Percentiles rank a stretch among this genome's conserved stretches.
Conservation (phyloP, 2,888 invertebrate species). For the Luperina nickerlii region DNA sequence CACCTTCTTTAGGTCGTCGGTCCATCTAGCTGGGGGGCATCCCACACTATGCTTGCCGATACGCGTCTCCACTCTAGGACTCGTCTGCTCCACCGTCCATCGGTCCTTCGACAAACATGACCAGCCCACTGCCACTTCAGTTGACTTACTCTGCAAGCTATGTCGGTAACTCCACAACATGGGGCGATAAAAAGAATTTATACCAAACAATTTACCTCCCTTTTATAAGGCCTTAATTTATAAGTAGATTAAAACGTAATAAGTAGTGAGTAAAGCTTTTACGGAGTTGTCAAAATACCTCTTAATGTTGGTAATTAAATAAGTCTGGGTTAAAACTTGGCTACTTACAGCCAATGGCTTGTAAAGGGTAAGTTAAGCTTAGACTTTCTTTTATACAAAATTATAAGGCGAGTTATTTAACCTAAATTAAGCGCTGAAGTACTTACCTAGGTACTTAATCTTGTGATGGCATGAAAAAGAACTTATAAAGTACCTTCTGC, state of each 20-base stretch:
- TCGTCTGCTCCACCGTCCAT: too few relatives aligned
- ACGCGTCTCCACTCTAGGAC: too few relatives aligned
- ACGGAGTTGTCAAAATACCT: constrained; percentile 52
- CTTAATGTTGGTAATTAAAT: constrained; percentile 51
- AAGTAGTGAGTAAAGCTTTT: constrained; percentile 30
- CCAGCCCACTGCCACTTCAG: too few relatives aligned
- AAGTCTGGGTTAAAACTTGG: constrained; percentile 42
- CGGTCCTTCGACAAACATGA: too few relatives aligned
- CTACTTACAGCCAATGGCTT: constrained; percentile 45
- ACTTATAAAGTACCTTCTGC: constrained; percentile 1
- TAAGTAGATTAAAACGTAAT: constrained; percentile 31
- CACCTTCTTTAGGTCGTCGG: too few relatives aligned
- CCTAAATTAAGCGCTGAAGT: constrained; percentile 28
- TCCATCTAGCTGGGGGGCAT: too few relatives aligned
- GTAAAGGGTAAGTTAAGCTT: constrained; percentile 37
- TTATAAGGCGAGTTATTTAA: constrained; percentile 32
- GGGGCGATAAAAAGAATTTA: too few relatives aligned
- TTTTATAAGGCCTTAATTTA: constrained; percentile 16
- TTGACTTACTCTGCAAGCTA: too few relatives aligned
- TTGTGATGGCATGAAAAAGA: background rate
- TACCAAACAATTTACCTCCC: constrained; percentile 10
- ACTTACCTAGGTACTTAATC: constrained; percentile 26
- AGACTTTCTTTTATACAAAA: constrained; percentile 29
- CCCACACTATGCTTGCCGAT: too few relatives aligned
- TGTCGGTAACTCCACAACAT: too few relatives aligned